phyloP scores from a whole-genome alignment of 2,888 invertebrate genomes.

The Troides helena region DNA sequence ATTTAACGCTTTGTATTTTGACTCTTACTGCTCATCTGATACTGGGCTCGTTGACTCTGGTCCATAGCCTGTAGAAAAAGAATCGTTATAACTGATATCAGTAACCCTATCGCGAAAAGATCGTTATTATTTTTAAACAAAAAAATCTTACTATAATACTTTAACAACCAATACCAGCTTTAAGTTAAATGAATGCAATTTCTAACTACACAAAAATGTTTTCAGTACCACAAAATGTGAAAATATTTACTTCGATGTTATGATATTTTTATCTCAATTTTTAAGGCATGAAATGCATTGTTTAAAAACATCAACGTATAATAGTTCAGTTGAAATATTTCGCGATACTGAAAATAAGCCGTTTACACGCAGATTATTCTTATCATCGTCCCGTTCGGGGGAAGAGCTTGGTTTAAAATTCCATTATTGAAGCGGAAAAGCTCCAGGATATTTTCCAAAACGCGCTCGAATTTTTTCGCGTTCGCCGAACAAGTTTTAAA shows the following conservation, averaged over 20 bases:
- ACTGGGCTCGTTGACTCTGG: no score
- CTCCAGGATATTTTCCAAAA: constrained; percentile 32
- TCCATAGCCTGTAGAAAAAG: not conserved
- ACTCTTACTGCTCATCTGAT: no score
- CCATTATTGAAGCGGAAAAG: constrained; percentile 35
- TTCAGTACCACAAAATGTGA: not conserved
- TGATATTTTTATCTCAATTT: not conserved
- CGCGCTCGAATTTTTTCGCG: constrained; percentile 30
- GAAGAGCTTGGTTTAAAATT: constrained; percentile 33
- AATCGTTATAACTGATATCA: not conserved
- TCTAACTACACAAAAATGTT: not conserved
- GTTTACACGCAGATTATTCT: constrained; percentile 31
- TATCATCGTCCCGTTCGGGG: constrained; percentile 23
- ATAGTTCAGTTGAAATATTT: constrained; percentile 7
- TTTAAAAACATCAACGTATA: constrained; percentile 2
- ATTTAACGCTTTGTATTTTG: no score
- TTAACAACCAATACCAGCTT: not conserved
- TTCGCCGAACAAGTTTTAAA: constrained; percentile 31
- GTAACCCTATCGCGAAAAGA: not conserved
- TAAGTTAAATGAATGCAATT: not conserved
- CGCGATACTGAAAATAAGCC: constrained; percentile 22
- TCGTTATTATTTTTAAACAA: no score
- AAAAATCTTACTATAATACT: not conserved
- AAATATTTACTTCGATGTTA: constrained; percentile 5
- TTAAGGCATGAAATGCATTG: constrained; percentile 3